These are phyloP conservation scores for Pteropus alecto DNA, from an alignment of 2,113 vertebrate species.

Conservation along the genomic window DNA sequence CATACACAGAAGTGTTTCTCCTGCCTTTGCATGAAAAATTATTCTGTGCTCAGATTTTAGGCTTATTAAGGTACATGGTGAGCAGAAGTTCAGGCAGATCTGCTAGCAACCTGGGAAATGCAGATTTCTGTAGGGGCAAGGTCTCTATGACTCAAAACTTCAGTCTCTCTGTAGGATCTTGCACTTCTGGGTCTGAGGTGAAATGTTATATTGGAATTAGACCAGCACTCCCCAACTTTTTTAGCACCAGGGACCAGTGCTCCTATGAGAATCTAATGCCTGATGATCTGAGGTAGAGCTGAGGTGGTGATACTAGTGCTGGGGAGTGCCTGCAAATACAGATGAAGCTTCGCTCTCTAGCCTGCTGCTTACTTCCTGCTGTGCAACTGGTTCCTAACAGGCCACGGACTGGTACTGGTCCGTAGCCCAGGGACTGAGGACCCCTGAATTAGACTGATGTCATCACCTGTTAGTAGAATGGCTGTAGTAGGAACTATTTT, in stretches of 20 bases:
- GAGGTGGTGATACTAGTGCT: too few species aligned
- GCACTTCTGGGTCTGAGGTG: not conserved
- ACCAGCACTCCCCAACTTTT: not conserved
- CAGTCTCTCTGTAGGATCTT: not conserved
- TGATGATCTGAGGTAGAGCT: too few species aligned
- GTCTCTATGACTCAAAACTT: not conserved
- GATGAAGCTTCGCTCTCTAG: too few species aligned
- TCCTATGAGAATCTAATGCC: too few species aligned
- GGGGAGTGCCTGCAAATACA: too few species aligned
- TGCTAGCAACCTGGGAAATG: not conserved
- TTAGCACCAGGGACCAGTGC: too few species aligned
- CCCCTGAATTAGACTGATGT: not conserved
- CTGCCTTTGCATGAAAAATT: not conserved
- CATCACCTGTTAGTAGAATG: not conserved
- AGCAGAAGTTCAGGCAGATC: not conserved
- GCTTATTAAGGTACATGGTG: not conserved
- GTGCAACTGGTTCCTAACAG: too few species aligned
- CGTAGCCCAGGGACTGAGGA: too few species aligned
- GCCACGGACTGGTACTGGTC: too few species aligned
- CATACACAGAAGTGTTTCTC: not conserved
- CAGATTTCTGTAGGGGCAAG: not conserved
- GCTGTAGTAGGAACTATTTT: not conserved
- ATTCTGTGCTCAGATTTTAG: not conserved
- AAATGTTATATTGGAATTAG: not conserved
- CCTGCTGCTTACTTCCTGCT: too few species aligned